These are phyloP conservation scores for Timandra comae DNA, from an alignment of 2,888 invertebrate genomes.

Conservation along the genomic window DNA sequence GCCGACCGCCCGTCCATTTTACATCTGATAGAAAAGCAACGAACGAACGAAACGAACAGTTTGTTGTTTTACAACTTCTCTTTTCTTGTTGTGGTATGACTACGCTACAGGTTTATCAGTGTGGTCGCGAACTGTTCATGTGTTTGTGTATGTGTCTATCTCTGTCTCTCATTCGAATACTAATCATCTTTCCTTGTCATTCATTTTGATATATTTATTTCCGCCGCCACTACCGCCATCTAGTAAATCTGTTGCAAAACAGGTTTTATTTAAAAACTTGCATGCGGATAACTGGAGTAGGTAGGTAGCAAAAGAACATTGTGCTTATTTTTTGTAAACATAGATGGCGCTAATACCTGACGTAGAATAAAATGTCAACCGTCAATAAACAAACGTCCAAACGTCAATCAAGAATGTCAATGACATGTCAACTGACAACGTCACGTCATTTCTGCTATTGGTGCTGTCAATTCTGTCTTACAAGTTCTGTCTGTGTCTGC, in stretches of 20 bases:
- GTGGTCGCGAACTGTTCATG: conserved; percentile 39
- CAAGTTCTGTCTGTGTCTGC: neutral
- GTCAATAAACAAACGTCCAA: no score
- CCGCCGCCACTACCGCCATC: conserved; percentile 41
- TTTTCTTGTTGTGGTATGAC: conserved; percentile 69
- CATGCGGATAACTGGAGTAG: no score
- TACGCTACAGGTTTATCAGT: conserved; percentile 38
- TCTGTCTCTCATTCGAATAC: conserved; percentile 23
- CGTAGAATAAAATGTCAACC: neutral
- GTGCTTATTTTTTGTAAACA: no score
- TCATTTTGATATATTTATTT: conserved; percentile 35
- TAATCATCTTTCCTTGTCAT: conserved; percentile 34
- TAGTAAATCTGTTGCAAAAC: no score
- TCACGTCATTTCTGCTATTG: neutral
- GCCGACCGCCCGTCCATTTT: conserved; percentile 71
- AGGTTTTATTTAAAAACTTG: no score
- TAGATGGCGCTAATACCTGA: neutral
- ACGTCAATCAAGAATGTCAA: no score
- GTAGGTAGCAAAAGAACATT: conserved; percentile 23
- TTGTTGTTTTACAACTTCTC: conserved; percentile 77
- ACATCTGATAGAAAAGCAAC: conserved; percentile 75
- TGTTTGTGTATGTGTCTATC: conserved; percentile 37
- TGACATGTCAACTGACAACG: no score
- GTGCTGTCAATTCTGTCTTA: neutral
- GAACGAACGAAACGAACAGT: conserved; percentile 54